These are phyloP conservation scores for Piprites chloris DNA, from an alignment of 2,113 vertebrate genomes.

Conservation along the genomic window DNA sequence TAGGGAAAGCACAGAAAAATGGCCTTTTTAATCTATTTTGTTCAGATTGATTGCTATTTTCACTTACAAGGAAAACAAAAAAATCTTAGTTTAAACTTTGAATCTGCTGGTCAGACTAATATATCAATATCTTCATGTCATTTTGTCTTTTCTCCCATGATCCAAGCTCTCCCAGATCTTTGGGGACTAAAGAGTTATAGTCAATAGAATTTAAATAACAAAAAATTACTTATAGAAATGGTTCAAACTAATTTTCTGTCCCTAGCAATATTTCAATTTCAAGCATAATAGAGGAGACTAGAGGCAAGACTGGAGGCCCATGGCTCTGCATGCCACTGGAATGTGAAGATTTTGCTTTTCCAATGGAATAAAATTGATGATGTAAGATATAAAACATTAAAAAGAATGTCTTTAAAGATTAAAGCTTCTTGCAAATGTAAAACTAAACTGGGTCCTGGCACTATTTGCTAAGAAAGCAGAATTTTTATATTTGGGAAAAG, in stretches of 20 bases:
- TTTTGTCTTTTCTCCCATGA: not conserved
- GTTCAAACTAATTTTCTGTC: not conserved
- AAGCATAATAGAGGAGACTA: not conserved
- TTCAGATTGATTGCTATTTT: not conserved
- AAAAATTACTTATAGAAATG: not conserved
- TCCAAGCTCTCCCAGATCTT: not conserved
- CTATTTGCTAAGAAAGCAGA: not conserved
- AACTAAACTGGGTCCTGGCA: not conserved
- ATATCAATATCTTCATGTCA: not conserved
- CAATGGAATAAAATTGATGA: not conserved
- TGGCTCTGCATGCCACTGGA: not conserved
- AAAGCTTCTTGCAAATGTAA: not conserved
- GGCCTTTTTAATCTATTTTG: accelerated
- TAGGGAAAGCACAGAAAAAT: not conserved
- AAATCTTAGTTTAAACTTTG: not conserved
- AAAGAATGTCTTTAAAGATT: not conserved
- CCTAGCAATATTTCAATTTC: not conserved
- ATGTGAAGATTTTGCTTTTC: not conserved
- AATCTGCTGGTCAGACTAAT: not conserved
- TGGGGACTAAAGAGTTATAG: not conserved
- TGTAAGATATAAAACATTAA: not conserved
- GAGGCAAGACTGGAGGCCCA: not conserved
- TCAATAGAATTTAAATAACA: not conserved
- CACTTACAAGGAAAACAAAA: not conserved
- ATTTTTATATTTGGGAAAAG: not conserved